Conservation (phyloP, 2,888 invertebrate genomes). For the Emmelina monodactyla region DNA sequence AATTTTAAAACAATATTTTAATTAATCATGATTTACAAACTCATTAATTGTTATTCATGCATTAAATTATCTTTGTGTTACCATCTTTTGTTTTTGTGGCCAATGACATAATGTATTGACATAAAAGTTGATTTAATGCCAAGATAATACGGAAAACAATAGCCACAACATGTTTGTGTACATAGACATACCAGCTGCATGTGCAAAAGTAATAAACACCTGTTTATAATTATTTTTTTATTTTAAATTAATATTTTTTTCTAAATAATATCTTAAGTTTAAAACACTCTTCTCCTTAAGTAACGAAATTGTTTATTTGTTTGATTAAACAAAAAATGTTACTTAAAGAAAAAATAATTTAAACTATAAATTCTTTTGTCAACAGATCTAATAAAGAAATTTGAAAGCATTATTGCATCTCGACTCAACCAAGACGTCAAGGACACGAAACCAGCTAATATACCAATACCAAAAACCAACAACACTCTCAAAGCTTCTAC, state of each 20-base stretch:
- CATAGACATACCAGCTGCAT: too few species aligned
- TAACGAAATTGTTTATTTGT: too few species aligned
- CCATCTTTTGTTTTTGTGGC: too few species aligned
- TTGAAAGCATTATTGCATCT: constrained; percentile 35
- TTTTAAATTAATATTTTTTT: background rate
- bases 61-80: background rate
- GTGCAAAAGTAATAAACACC: too few species aligned
- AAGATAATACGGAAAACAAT: too few species aligned
- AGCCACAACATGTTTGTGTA: too few species aligned
- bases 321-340: background rate
- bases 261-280: background rate
- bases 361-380: constrained; percentile 8
- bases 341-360: too few species aligned
- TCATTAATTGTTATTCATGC: background rate
- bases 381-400: constrained; percentile 37
- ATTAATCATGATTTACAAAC: too few species aligned
- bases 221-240: background rate
- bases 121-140: too few species aligned
- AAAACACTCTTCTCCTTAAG: background rate
- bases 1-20: background rate
- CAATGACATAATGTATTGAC: too few species aligned
- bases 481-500: constrained; percentile 22
- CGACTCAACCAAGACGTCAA: constrained; percentile 21
- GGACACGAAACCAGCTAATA: constrained; percentile 18
- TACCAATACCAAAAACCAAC: constrained; percentile 12